phyloP scores from a whole-genome alignment of 2,113 vertebrate genomes.

The Eptesicus fuscus region DNA sequence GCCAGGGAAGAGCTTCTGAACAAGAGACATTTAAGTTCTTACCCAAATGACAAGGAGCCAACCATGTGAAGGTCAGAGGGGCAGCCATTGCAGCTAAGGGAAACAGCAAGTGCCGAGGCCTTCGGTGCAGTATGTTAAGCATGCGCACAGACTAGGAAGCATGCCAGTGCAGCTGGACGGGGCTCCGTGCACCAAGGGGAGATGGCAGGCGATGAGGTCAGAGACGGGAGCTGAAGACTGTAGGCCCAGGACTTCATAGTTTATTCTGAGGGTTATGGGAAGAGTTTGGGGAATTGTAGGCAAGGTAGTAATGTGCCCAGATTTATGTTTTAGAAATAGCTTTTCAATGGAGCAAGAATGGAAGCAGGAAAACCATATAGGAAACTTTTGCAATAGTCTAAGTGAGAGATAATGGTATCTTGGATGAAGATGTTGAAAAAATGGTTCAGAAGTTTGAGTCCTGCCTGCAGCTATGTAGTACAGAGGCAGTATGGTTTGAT shows the following conservation, averaged over 20 bases:
- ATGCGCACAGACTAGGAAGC: neutral
- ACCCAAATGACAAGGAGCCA: neutral
- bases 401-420: neutral
- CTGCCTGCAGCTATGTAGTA: neutral
- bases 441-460: neutral
- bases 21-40: neutral
- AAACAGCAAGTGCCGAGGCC: neutral
- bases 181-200: neutral
- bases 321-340: neutral
- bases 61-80: neutral
- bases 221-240: neutral
- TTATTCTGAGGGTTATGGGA: neutral
- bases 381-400: neutral
- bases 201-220: neutral
- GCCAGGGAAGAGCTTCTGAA: neutral
- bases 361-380: neutral
- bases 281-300: neutral
- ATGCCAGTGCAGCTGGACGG: neutral
- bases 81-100: neutral
- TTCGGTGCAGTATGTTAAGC: fast-evolving
- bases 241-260: neutral
- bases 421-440: neutral
- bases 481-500: neutral
- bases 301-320: neutral
- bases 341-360: neutral